These are phyloP conservation scores for Scartelaos histophorus DNA, from an alignment of 2,113 vertebrate species.

Conservation along the genomic window DNA sequence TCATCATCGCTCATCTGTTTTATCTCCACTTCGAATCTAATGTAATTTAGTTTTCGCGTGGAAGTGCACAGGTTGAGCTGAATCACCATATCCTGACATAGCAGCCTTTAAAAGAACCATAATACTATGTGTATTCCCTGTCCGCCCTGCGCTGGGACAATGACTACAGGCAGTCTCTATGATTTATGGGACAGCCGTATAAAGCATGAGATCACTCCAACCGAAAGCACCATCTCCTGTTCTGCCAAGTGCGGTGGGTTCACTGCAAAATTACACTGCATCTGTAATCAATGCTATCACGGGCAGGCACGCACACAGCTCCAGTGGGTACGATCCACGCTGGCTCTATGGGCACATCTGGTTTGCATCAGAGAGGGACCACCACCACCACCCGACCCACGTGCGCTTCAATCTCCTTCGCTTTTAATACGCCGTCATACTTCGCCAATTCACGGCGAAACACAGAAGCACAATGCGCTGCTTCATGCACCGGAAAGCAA, in stretches of 20 bases:
- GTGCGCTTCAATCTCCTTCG: conserved; percentile 27
- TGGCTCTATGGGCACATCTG: conserved; percentile 69
- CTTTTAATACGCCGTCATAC: conserved; percentile 52
- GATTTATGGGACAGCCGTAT: conserved; percentile 54
- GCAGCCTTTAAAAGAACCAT: conserved; percentile 15
- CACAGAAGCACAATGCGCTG: conserved; percentile 55
- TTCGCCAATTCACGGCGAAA: conserved; percentile 24
- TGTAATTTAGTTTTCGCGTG: not conserved
- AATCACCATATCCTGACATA: conserved; percentile 11
- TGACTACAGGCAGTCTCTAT: conserved; percentile 38
- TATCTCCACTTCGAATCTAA: conserved; percentile 23
- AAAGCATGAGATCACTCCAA: conserved; percentile 63
- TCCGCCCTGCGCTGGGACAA: conserved; percentile 27
- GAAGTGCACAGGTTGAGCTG: conserved; percentile 8
- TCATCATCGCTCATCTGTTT: conserved; percentile 3
- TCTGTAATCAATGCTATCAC: conserved; percentile 63
- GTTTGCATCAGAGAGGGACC: conserved; percentile 67
- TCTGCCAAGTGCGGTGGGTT: conserved; percentile 63
- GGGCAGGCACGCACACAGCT: conserved; percentile 35
- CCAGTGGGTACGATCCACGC: conserved; percentile 58
- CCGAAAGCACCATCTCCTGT: conserved; percentile 25
- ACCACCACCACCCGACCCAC: conserved; percentile 51
- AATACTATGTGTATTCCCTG: conserved; percentile 25
- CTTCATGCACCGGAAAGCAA: conserved; percentile 41
- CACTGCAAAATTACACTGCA: conserved; percentile 61